Evolutionary conservation across 1,140 invertebrate species (phyloP).

Genomic region (Pygmarrhopalites habei): DNA sequence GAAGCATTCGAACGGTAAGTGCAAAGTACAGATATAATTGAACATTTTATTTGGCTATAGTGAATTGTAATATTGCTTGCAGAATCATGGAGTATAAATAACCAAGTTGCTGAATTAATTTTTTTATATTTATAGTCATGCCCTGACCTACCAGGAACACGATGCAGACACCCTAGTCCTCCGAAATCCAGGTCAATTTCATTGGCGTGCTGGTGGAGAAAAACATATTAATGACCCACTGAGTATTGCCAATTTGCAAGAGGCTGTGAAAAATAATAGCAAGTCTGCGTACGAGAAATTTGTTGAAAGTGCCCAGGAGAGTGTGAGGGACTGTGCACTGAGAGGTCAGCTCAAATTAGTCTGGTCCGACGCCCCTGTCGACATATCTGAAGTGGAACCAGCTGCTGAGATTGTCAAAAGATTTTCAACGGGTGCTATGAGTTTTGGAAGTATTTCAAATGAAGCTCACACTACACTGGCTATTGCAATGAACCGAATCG

Average conservation of each 20-base stretch:
- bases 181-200: constrained; percentile 80
- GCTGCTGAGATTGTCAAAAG: constrained; percentile 89
- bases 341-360: constrained; percentile 85
- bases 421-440: constrained; percentile 65
- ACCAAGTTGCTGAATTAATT: no score
- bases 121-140: constrained; percentile 52
- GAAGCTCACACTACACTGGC: constrained; percentile 93
- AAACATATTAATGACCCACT: constrained; percentile 95
- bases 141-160: constrained; percentile 64
- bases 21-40: constrained; percentile 69
- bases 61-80: no score
- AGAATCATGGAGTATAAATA: no score
- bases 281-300: constrained; percentile 78
- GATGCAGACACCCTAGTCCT: constrained; percentile 70
- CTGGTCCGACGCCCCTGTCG: constrained; percentile 64
- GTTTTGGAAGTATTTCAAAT: constrained; percentile 83
- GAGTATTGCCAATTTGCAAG: constrained; percentile 87
- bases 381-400: constrained; percentile 81
- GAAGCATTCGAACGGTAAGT: constrained; percentile 65
- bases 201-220: constrained; percentile 68
- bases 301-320: constrained; percentile 76
- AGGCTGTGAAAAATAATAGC: constrained; percentile 77
- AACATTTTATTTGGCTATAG: no score
- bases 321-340: constrained; percentile 78
- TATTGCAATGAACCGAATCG: constrained; percentile 93